Conservation (phyloP, 2,888 invertebrate species). For the Cremastinae sp. region DNA sequence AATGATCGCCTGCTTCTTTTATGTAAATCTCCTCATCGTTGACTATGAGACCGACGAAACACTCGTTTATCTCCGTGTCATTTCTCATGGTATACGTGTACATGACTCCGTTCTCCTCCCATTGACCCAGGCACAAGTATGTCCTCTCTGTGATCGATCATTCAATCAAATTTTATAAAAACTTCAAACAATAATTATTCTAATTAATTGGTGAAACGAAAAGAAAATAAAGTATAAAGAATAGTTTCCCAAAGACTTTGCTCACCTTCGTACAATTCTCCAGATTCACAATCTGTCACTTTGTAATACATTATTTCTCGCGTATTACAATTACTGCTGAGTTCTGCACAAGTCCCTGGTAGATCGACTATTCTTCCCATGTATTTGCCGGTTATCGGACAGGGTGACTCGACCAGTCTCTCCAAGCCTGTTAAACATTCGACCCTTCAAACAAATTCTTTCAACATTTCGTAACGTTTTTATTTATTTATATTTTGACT, state of each 20-base stretch:
- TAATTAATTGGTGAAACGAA: conserved; percentile 9
- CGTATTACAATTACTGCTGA: conserved; percentile 85
- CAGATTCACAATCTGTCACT: conserved; percentile 83
- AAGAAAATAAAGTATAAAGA: background rate
- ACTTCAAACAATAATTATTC: background rate
- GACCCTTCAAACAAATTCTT: background rate
- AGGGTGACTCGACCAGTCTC: conserved; percentile 81
- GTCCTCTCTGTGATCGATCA: conserved; percentile 82
- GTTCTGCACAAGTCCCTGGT: conserved; percentile 84
- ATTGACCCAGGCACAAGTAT: conserved; percentile 86
- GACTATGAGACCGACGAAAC: conserved; percentile 85
- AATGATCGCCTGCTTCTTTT: conserved; percentile 86
- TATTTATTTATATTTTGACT: conserved; percentile 72
- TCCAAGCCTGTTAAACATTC: conserved; percentile 76
- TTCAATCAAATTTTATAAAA: background rate
- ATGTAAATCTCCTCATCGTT: conserved; percentile 84
- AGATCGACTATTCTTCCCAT: conserved; percentile 85
- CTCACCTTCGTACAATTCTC: conserved; percentile 84
- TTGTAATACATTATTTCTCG: conserved; percentile 86
- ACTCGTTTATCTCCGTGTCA: conserved; percentile 84
- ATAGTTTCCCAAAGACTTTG: background rate
- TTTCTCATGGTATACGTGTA: conserved; percentile 86
- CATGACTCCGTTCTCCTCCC: conserved; percentile 84
- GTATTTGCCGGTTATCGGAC: conserved; percentile 86
- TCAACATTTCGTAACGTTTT: conserved; percentile 2